Conservation (phyloP, 2,888 invertebrate genomes). For the Eueremaeus valkanovi region DNA sequence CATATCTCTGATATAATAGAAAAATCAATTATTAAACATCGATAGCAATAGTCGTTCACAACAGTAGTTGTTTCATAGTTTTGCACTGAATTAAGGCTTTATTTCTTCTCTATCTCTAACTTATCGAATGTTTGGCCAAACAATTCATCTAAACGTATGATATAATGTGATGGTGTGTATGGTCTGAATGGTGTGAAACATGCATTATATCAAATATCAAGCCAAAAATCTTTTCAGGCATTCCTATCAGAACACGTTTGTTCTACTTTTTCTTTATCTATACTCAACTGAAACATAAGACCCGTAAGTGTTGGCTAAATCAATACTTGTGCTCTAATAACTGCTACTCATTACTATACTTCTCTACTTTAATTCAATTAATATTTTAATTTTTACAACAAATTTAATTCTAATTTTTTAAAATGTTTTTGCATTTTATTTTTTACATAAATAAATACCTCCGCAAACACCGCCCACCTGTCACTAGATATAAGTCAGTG, state of each 20-base stretch:
- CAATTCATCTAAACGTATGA: slow-evolving; percentile 22
- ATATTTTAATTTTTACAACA: background rate
- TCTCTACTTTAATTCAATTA: background rate
- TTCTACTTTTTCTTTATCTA: background rate
- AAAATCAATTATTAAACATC: slow-evolving; percentile 9
- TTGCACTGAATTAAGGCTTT: background rate
- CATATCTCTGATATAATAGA: background rate
- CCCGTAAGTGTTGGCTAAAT: background rate
- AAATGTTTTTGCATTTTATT: too few relatives aligned
- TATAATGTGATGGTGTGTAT: slow-evolving; percentile 5
- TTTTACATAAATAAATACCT: too few relatives aligned
- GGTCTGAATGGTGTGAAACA: slow-evolving; percentile 8
- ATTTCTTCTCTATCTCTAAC: background rate
- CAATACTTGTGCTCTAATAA: slow-evolving; percentile 11
- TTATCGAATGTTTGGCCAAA: slow-evolving; percentile 12
- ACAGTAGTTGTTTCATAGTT: background rate
- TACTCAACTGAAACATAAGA: background rate
- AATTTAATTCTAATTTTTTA: too few relatives aligned
- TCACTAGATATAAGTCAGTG: too few relatives aligned
- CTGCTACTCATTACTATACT: too few relatives aligned
- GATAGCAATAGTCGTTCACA: background rate
- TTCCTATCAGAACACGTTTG: slow-evolving; percentile 15
- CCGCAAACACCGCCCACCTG: too few relatives aligned
- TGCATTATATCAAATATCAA: slow-evolving; percentile 24
- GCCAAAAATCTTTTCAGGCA: background rate